Evolutionary conservation across 92 coral and sea anemone species (phyloP).

Genomic region (Epizoanthus fatuus): DNA sequence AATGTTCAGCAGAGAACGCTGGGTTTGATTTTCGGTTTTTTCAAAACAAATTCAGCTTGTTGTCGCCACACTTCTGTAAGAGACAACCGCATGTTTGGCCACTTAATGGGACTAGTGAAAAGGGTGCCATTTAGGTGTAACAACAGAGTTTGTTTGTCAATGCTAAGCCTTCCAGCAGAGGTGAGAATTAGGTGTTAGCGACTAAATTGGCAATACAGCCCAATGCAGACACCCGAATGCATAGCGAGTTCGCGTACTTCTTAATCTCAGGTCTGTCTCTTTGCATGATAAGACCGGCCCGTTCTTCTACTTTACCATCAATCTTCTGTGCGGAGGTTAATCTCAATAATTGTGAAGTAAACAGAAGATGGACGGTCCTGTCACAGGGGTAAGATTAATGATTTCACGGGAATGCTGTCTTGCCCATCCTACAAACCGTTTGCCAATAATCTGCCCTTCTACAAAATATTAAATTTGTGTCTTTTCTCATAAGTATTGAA

Average conservation of each 20-base stretch:
- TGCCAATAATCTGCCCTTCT: not conserved
- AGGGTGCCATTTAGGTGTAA: conserved; percentile 11
- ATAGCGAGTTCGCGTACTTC: not conserved
- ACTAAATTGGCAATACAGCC: not conserved
- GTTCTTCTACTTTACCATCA: not conserved
- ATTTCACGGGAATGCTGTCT: conserved; percentile 62
- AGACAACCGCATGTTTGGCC: conserved; percentile 32
- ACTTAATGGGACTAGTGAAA: conserved; percentile 24
- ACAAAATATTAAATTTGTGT: not conserved
- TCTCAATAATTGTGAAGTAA: conserved; percentile 89
- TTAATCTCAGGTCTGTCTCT: not conserved
- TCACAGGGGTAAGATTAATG: conserved; percentile 88
- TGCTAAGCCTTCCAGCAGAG: conserved; percentile 35
- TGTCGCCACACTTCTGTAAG: not conserved
- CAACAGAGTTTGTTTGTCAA: conserved; percentile 27
- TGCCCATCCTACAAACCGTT: not conserved
- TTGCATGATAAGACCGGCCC: not conserved
- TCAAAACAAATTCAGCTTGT: not conserved
- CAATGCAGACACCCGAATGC: conserved; percentile 15
- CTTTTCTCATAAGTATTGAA: not conserved
- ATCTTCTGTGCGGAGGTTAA: conserved; percentile 46
- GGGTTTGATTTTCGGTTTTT: conserved; percentile 2
- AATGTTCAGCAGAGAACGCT: not conserved
- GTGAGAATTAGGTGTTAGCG: conserved; percentile 45
- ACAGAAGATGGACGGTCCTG: conserved; percentile 85